These are phyloP conservation scores for Meloidogyne hapla DNA, from an alignment of 1,140 invertebrate genomes.

Conservation along the genomic window DNA sequence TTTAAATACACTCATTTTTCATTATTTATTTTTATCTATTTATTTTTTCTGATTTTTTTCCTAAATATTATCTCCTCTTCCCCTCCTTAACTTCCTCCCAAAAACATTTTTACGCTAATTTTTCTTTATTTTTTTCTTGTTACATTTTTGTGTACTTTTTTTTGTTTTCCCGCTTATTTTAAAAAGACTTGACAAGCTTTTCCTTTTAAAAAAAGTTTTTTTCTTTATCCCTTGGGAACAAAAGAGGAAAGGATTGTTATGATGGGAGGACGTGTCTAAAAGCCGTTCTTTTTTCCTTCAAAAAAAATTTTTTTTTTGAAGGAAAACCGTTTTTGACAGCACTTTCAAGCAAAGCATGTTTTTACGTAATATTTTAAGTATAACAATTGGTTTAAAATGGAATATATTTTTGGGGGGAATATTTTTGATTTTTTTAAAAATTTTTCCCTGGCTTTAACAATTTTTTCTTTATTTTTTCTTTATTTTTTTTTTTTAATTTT, in stretches of 20 bases:
- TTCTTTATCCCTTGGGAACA: not conserved
- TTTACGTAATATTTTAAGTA: not conserved
- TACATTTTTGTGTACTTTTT: not conserved
- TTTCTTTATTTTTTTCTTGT: not conserved
- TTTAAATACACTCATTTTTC: not conserved
- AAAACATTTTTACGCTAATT: not conserved
- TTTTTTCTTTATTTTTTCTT: not conserved
- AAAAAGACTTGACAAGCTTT: not conserved
- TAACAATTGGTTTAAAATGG: constrained; percentile 1
- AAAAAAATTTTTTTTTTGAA: not conserved
- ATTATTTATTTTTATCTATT: not conserved
- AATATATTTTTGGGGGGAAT: not conserved
- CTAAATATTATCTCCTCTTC: not conserved
- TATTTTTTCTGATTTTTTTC: not conserved
- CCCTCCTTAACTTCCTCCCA: not conserved
- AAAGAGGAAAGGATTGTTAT: not conserved
- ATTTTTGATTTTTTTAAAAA: too few relatives aligned
- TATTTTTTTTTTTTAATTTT: not conserved
- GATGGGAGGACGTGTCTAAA: not conserved
- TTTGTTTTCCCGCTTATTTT: not conserved
- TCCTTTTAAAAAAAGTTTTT: not conserved
- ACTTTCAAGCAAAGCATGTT: not conserved
- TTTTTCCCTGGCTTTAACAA: too few relatives aligned
- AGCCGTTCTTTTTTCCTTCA: not conserved
- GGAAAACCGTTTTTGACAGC: not conserved